Conservation (phyloP, 2,797 vertebrate genomes). For the Gambusia yucatana region DNA sequence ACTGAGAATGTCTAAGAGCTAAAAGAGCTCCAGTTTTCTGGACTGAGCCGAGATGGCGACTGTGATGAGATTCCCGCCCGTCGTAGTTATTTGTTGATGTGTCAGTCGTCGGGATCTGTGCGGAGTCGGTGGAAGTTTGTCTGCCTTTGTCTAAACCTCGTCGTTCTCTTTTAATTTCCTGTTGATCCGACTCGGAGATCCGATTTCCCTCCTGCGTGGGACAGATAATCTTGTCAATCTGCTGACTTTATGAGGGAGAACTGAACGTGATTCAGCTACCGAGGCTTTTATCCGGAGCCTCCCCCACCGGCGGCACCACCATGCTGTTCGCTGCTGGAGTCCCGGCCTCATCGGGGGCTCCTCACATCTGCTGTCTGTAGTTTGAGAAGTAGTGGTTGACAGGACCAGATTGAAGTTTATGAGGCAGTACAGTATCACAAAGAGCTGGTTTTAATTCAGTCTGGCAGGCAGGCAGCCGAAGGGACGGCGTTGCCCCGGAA, state of each 20-base stretch:
- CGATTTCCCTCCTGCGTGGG: conserved; percentile 70
- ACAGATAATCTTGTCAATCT: conserved; percentile 64
- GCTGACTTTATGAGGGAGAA: conserved; percentile 33
- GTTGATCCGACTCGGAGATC: conserved; percentile 68
- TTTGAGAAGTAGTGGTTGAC: conserved; percentile 23
- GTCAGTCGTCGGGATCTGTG: conserved; percentile 42
- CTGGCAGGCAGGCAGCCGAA: neutral
- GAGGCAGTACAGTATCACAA: neutral
- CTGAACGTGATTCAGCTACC: conserved; percentile 21
- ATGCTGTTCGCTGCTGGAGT: conserved; percentile 19
- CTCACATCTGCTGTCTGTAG: conserved; percentile 33
- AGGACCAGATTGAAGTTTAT: neutral
- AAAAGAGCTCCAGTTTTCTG: neutral
- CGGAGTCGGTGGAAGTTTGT: conserved; percentile 17
- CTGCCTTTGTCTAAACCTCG: conserved; percentile 64
- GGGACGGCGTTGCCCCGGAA: neutral
- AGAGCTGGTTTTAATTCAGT: conserved; percentile 11
- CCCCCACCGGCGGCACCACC: neutral
- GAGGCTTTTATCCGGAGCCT: conserved; percentile 24
- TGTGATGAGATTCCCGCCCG: conserved; percentile 38
- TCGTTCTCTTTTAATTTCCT: conserved; percentile 79
- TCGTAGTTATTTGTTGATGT: conserved; percentile 26
- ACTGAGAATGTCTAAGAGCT: no score
- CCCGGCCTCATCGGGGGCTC: conserved; percentile 6
- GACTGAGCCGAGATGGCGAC: neutral